Percentiles rank a stretch among this genome's conserved stretches.
These are phyloP conservation scores for Phalera bucephala DNA, from an alignment of 2,888 invertebrate species.

Conservation along the genomic window DNA sequence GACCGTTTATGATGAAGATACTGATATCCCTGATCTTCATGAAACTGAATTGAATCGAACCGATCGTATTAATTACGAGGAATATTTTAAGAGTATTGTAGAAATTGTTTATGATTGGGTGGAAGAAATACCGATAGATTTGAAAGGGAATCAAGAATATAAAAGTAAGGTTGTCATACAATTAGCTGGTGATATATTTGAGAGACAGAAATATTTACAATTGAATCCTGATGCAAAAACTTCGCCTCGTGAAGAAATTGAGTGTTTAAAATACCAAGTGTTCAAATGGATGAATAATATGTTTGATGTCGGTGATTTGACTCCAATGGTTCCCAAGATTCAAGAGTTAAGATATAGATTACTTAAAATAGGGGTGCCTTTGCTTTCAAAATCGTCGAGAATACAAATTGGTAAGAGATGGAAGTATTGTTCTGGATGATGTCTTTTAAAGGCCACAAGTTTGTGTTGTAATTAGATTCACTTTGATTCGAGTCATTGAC, in stretches of 20 bases:
- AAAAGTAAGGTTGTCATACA: constrained; percentile 29
- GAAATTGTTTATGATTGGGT: constrained; percentile 34
- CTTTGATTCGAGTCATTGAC: too few species aligned
- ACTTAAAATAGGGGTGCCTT: constrained; percentile 1
- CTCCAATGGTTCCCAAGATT: constrained; percentile 1
- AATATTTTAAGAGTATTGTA: constrained; percentile 22
- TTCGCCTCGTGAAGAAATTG: constrained; percentile 39
- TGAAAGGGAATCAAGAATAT: constrained; percentile 18
- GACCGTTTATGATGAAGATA: constrained; percentile 8
- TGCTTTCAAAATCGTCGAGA: not conserved
- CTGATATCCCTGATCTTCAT: not conserved
- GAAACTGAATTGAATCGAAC: constrained; percentile 1
- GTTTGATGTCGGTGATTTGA: constrained; percentile 20
- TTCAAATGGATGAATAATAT: constrained; percentile 41
- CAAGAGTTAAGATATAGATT: not conserved
- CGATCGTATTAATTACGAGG: not conserved
- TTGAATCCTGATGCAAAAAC: constrained; percentile 34
- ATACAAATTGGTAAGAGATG: not conserved
- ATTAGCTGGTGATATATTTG: constrained; percentile 43
- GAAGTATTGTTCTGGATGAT: too few species aligned
- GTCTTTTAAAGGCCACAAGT: too few species aligned
- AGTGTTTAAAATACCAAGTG: constrained; percentile 52
- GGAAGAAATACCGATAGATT: constrained; percentile 20
- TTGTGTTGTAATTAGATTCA: too few species aligned
- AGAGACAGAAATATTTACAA: constrained; percentile 50